Percentiles rank a stretch among this genome's conserved stretches.
Evolutionary conservation across 2,888 invertebrate genomes (phyloP).

Genomic region (Drosophila flavopinicola): DNA sequence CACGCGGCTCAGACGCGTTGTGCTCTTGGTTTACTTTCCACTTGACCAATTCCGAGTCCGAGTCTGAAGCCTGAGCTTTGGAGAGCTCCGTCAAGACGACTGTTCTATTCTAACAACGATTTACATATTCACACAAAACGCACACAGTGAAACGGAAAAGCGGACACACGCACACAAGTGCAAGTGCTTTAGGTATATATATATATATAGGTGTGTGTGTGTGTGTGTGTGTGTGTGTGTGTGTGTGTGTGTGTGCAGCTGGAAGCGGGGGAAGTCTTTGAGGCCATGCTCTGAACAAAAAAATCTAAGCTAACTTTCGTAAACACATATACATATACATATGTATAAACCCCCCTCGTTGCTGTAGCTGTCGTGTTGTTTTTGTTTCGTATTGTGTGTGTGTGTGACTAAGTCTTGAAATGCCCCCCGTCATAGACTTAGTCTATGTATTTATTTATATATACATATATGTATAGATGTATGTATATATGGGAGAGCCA

Average conservation of each 20-base stretch:
- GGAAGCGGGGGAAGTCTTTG: conserved; percentile 15
- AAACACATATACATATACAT: conserved; percentile 17
- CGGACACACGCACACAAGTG: conserved; percentile 74
- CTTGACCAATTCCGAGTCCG: conserved; percentile 73
- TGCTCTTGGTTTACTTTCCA: conserved; percentile 77
- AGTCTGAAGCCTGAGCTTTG: conserved; percentile 48
- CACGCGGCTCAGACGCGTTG: conserved; percentile 23
- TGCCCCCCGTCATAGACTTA: conserved; percentile 40
- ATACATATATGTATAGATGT: conserved; percentile 1
- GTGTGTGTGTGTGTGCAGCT: conserved; percentile 12
- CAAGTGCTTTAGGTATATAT: conserved; percentile 46
- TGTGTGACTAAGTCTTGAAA: conserved; percentile 71
- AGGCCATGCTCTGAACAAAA: conserved; percentile 17
- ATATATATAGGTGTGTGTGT: no score
- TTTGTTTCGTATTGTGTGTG: conserved; percentile 38
- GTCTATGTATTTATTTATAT: neutral
- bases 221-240: no score
- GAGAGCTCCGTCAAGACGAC: conserved; percentile 41
- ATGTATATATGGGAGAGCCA: conserved; percentile 36
- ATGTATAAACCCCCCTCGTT: conserved; percentile 30
- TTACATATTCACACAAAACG: conserved; percentile 61
- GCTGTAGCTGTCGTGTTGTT: conserved; percentile 51
- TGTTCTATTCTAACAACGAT: conserved; percentile 67
- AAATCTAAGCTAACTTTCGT: conserved; percentile 65
- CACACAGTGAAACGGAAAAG: conserved; percentile 71